phyloP scores from a whole-genome alignment of 1,140 invertebrate genomes.

The Drosophila virilis region DNA sequence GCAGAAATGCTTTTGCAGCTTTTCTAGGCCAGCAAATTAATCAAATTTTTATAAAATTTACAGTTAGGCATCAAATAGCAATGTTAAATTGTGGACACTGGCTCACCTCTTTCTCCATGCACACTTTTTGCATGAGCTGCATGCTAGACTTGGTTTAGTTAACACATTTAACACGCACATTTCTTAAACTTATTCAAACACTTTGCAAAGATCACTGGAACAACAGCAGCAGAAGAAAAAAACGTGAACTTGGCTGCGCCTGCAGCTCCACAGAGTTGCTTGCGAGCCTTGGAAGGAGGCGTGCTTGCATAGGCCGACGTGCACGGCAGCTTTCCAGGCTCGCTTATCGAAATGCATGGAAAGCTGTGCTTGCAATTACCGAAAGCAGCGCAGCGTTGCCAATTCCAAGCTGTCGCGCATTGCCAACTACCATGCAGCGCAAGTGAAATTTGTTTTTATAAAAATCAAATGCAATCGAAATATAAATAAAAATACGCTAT shows the following conservation, averaged over 20 bases:
- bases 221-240: too few relatives aligned
- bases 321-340: background rate
- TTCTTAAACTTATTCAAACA: too few relatives aligned
- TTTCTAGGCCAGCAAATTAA: slow-evolving; percentile 38
- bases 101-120: too few relatives aligned
- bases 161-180: too few relatives aligned
- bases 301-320: background rate
- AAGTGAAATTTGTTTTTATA: too few relatives aligned
- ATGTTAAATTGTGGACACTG: too few relatives aligned
- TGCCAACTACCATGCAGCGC: background rate
- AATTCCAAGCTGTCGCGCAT: background rate
- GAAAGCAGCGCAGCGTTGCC: background rate
- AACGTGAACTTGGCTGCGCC: background rate
- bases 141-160: too few relatives aligned
- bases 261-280: background rate
- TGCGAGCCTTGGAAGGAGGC: background rate
- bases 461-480: background rate
- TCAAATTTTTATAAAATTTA: slow-evolving; percentile 12
- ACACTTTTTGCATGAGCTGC: too few relatives aligned
- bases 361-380: background rate
- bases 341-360: background rate
- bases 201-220: slow-evolving; percentile 1
- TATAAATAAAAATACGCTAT: background rate
- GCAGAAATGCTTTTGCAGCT: slow-evolving; percentile 3
- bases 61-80: background rate